Base-by-base conservation (phyloP, 2,113 vertebrate genomes). In the Sprattus sprattus region DNA sequence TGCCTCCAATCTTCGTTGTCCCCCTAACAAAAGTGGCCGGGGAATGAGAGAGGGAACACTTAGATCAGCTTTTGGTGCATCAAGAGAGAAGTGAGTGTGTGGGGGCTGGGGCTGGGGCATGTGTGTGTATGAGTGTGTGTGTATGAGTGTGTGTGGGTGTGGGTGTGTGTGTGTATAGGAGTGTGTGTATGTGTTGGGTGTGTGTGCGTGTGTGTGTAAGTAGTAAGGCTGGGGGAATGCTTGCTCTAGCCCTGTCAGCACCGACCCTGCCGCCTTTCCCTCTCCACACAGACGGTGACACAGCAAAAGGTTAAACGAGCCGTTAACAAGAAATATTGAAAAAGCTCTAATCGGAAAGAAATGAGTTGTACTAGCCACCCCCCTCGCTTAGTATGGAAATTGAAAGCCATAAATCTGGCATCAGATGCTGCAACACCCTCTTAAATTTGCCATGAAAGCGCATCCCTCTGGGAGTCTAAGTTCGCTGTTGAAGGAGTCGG, bases 331-430 rank as follows among this genome's bases (percentile, higher is more conserved):
- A 91, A 89, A 28, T 84, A 90, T 80, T 88, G 64, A 52, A 88
- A 84, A 81, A 81, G 71, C 83, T n/a, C 86, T 86, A 90, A 89
- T 88, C 86, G 71, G 49, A 52, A 32, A 11, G 85, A 86, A 87
- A 80, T 90, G 82, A 49, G 52, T 88, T 88, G n/a, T 18, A 87
- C 85, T 86, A 85, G 85, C 88, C 28, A 86, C 75, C 89, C 85
- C 86, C 80, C 82, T 92, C 18, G 9, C 88, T 94, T 92, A 90
- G 86, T 90, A 84, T 89, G 89, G 89, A 93, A 92, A 93, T 91
- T 88, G 91, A 90, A 91, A 88, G 67, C 86, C 90, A 91, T 92
- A 92, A 93, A 90, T 93, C 85, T 87, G 71, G 46, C 87, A 82
- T 78, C 87, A 89, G 84, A 85, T 80, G 88, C 82, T 86, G 82